Evolutionary conservation across 2,113 vertebrate genomes (phyloP), one percentile per base, ranked within the genome.

Genomic region (Mesocricetus auratus): DNA sequence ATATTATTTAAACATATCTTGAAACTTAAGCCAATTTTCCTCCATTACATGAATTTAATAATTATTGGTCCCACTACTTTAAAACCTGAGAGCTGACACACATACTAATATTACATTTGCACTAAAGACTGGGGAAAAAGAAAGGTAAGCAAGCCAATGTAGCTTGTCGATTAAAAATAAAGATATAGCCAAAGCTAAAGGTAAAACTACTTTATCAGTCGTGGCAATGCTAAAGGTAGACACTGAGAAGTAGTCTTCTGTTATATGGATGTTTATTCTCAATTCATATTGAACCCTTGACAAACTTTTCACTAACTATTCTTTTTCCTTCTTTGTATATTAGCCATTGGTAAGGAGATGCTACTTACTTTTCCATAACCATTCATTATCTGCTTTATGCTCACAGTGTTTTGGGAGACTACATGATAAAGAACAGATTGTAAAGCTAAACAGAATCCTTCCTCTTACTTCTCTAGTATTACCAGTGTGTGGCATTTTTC

Each of bases 221-320:
- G 96, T 97, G 93, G 96, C 94, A 96, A 88, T 91, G 91, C 58
- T 94, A 68, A 82, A 96, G 77, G 39, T 86, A 73, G 81, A 97
- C 73, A 74, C 97, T 90, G 66, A 97, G 78, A 9, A 97, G 81
- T 96, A 96, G 96, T 97, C 90, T 94, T 98, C 94, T 96, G 87
- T 78, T 96, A 89, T 39, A 60, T 39, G 22, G 12, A 26, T 91
- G 92, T 98, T 93, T 97, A 78, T 97, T 98, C 95, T 98, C 98
- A 97, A 97, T 98, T 98, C 97, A 98, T 97, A 86, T 96, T 95
- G 93, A 98, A 92, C 95, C 95, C 81, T 88, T 97, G 90, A 94
- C 95, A 97, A 82, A 60, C 68, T 97, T 98, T 98, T 97, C 79
- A 97, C 97, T 97, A 95, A 97, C 97, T 97, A 98, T 98, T 98